A percentile compares a stretch with the other conserved stretches of the same genome.
phyloP scores from a whole-genome alignment of 1,140 invertebrate species.

The Lepidostoma basale region DNA sequence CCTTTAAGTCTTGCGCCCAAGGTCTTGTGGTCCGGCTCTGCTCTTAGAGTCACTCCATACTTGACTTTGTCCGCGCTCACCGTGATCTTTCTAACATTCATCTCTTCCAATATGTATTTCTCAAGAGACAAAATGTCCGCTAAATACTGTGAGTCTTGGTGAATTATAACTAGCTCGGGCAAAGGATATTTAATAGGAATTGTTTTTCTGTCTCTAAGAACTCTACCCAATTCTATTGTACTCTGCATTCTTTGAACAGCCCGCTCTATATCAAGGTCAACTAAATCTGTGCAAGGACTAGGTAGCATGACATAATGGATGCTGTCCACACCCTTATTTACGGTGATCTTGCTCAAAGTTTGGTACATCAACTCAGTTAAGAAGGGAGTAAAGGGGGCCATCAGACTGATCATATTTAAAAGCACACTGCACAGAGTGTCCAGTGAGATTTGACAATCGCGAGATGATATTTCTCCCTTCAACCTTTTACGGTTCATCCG shows the following conservation, averaged over 20 bases:
- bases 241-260: slow-evolving; percentile 93
- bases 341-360: slow-evolving; percentile 69
- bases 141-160: slow-evolving; percentile 80
- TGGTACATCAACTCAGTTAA: slow-evolving; percentile 96
- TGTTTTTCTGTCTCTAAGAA: slow-evolving; percentile 91
- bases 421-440: slow-evolving; percentile 89
- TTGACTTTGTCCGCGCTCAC: slow-evolving; percentile 90
- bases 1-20: slow-evolving; percentile 88
- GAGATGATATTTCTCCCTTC: slow-evolving; percentile 81
- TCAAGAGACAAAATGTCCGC: slow-evolving; percentile 83
- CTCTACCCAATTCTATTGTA: slow-evolving; percentile 92
- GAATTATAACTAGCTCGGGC: slow-evolving; percentile 93
- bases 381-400: slow-evolving; percentile 98
- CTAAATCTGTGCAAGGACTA: slow-evolving; percentile 70
- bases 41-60: slow-evolving; percentile 91
- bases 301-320: slow-evolving; percentile 92
- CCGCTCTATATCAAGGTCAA: slow-evolving; percentile 87
- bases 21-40: slow-evolving; percentile 87
- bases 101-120: slow-evolving; percentile 89
- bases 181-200: slow-evolving; percentile 96
- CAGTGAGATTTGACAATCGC: slow-evolving; percentile 84
- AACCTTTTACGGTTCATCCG: slow-evolving; percentile 93
- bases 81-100: slow-evolving; percentile 91
- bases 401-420: slow-evolving; percentile 87
- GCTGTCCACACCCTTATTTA: slow-evolving; percentile 65